These are phyloP conservation scores for Helarctos malayanus DNA, from an alignment of 2,797 vertebrate species.

Conservation along the genomic window DNA sequence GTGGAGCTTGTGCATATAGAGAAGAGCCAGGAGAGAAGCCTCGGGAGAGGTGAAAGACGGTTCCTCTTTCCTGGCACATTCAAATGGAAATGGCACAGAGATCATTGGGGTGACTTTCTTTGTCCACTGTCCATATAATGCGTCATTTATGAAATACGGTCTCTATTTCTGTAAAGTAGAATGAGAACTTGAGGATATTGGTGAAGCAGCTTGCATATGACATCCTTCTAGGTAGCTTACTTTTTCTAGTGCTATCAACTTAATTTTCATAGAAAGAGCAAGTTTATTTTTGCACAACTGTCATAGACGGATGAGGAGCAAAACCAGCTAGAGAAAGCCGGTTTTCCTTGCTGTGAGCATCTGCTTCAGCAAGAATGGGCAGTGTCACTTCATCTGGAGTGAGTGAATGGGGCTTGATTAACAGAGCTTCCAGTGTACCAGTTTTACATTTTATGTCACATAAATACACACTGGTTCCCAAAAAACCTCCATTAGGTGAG, in stretches of 20 bases:
- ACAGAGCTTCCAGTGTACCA: not conserved
- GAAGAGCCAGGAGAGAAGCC: not conserved
- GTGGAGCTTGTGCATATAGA: not conserved
- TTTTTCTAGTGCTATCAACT: constrained; percentile 13
- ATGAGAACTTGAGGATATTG: not conserved
- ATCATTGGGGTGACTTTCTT: not conserved
- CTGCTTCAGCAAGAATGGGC: not conserved
- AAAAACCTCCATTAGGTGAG: not conserved
- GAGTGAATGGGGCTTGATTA: not conserved
- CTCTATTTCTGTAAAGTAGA: not conserved
- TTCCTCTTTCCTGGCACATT: not conserved
- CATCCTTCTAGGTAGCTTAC: not conserved
- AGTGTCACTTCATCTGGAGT: not conserved
- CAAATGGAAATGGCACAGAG: not conserved
- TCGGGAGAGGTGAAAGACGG: not conserved
- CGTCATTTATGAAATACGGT: not conserved
- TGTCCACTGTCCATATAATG: not conserved
- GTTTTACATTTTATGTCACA: not conserved
- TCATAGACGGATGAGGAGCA: not conserved
- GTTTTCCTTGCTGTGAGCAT: not conserved
- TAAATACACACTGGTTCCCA: not conserved
- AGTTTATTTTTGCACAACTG: constrained; percentile 4
- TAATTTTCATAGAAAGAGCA: constrained; percentile 60
- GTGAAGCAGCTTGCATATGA: not conserved
- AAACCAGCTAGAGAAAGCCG: constrained; percentile 30